phyloP scores from a whole-genome alignment of 2,888 invertebrate species.

The Dorcus parallelipipedus region DNA sequence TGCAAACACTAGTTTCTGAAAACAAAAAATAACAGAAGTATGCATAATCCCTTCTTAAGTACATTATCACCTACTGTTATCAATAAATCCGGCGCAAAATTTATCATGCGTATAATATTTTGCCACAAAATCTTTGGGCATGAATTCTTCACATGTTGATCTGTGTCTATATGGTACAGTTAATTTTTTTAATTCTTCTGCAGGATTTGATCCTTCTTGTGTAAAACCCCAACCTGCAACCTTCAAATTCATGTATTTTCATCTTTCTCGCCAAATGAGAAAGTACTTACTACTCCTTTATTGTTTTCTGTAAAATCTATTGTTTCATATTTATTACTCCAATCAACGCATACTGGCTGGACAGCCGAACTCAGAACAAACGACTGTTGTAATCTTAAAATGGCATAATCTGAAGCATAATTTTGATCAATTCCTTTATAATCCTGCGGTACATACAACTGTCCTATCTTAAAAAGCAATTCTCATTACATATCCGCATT shows the following conservation, averaged over 20 bases:
- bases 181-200: slow-evolving; percentile 27
- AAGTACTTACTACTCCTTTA: slow-evolving; percentile 29
- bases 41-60: background rate
- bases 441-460: background rate
- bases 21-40: background rate
- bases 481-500: no score
- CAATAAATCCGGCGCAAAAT: slow-evolving; percentile 14
- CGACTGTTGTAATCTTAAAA: slow-evolving; percentile 33
- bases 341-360: slow-evolving; percentile 41
- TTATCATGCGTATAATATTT: slow-evolving; percentile 22
- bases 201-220: slow-evolving; percentile 23
- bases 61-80: no score
- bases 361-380: slow-evolving; percentile 37
- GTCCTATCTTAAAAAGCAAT: no score
- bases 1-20: slow-evolving; percentile 2
- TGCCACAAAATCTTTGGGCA: slow-evolving; percentile 17
- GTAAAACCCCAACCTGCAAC: slow-evolving; percentile 41
- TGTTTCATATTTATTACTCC: slow-evolving; percentile 9
- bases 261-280: background rate
- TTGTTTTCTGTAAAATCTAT: slow-evolving; percentile 13
- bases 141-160: slow-evolving; percentile 13
- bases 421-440: slow-evolving; percentile 31
- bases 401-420: slow-evolving; percentile 39
- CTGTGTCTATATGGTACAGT: slow-evolving; percentile 18
- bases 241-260: slow-evolving; percentile 19